phyloP scores from a whole-genome alignment of 2,113 vertebrate genomes.

The Pelecanoides urinatrix region DNA sequence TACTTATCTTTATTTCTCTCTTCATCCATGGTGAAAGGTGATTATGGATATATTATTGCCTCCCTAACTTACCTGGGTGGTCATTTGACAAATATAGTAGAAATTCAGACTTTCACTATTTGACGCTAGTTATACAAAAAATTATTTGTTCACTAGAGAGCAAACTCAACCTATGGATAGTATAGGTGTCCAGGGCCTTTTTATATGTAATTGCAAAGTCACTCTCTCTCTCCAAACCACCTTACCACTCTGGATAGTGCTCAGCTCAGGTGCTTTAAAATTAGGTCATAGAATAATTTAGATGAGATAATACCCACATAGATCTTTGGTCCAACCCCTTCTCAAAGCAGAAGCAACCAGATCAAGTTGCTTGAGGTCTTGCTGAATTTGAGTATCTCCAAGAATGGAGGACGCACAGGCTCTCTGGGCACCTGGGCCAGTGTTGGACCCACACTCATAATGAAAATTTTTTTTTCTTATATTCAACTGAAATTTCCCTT shows the following conservation, averaged over 20 bases:
- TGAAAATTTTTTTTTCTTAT: neutral
- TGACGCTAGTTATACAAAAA: neutral
- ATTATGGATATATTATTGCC: neutral
- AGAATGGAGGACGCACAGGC: neutral
- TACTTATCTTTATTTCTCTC: neutral
- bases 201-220: neutral
- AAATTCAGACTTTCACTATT: neutral
- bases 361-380: neutral
- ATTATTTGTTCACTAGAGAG: neutral
- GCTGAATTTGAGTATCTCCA: neutral
- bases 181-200: neutral
- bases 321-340: neutral
- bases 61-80: neutral
- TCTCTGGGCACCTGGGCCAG: neutral
- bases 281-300: neutral
- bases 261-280: neutral
- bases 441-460: neutral
- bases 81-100: neutral
- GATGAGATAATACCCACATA: neutral
- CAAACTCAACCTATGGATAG: neutral
- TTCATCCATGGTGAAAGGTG: neutral
- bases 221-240: neutral
- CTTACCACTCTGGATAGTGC: neutral
- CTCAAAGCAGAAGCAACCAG: neutral
- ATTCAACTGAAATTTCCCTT: neutral